Evolutionary conservation across 2,797 vertebrate genomes (phyloP), one percentile per base, ranked within the genome.

Genomic region (Heliangelus exortis): DNA sequence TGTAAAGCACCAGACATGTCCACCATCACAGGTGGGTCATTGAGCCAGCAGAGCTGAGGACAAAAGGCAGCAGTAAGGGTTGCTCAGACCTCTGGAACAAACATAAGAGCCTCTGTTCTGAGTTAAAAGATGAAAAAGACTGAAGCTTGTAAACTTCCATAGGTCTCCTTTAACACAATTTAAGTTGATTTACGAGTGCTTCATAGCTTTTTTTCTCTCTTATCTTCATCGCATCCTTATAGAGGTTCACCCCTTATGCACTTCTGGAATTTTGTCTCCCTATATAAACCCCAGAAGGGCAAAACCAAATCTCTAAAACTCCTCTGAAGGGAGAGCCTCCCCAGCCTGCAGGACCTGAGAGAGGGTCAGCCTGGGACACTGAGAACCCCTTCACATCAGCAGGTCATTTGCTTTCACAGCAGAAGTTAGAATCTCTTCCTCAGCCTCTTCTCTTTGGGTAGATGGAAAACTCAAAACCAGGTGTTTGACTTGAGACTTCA

Each of bases 391-490:
- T 96, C 84, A 80, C 87, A 98, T 51, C 83, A 96, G 39, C 97
- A 97, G 95, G 98, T 97, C 31, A 94, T 95, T 3, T 77, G 85
- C 90, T 91, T 93, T 9, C 97, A 97, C 92, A 98, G 97, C 34
- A 96, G 95, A 47, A n/a, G 95, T 36, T 92, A 98, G 29, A 92
- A 97, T 72, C 94, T 98, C 63, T 81, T 96, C 88, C 98, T 97
- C 94, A 95, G 16, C 84, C 95, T 17, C 97, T 98, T 9, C 94
- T 73, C 81, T 98, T 96, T 22, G 98, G 97, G 10, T 96, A 98
- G 93, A 94, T 98, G 92, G 98, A 98, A 97, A 98, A 97, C 36
- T 61, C 78, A 4, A 83, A 96, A n/a, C 96, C 97, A 96, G 96
- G 95, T 97, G 80, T 48, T 36, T 90, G 17, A 51, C 41, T 43